Conservation (phyloP, 2,113 vertebrate species). For the Megaptera novaeangliae region DNA sequence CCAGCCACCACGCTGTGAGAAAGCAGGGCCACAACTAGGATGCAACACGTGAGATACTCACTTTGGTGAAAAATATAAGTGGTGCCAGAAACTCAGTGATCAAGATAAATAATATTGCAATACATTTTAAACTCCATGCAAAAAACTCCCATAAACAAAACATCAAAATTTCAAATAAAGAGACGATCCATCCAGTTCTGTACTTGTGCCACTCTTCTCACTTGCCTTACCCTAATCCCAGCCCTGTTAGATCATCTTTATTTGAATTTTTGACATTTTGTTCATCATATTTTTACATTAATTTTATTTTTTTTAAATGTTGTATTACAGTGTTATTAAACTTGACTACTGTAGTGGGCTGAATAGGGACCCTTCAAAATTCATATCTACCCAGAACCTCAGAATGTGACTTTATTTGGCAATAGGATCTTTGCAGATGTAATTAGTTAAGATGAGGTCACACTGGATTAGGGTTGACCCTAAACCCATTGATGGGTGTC, state of each 20-base stretch:
- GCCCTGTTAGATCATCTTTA: neutral
- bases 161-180: neutral
- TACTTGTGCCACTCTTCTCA: neutral
- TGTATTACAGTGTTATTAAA: neutral
- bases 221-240: neutral
- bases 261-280: neutral
- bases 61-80: neutral
- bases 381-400: neutral
- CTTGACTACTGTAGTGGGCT: neutral
- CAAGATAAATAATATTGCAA: neutral
- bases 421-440: neutral
- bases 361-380: neutral
- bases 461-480: neutral
- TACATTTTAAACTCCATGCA: neutral
- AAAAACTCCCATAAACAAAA: neutral
- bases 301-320: neutral
- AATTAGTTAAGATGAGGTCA: neutral
- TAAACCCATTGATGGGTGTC: neutral
- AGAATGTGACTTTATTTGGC: neutral
- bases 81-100: neutral
- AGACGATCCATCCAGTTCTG: neutral
- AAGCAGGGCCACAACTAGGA: neutral
- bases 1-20: neutral
- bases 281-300: neutral
- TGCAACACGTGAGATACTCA: neutral